Evolutionary conservation across 2,113 vertebrate species (phyloP).

Genomic region (Herpailurus yagouaroundi): DNA sequence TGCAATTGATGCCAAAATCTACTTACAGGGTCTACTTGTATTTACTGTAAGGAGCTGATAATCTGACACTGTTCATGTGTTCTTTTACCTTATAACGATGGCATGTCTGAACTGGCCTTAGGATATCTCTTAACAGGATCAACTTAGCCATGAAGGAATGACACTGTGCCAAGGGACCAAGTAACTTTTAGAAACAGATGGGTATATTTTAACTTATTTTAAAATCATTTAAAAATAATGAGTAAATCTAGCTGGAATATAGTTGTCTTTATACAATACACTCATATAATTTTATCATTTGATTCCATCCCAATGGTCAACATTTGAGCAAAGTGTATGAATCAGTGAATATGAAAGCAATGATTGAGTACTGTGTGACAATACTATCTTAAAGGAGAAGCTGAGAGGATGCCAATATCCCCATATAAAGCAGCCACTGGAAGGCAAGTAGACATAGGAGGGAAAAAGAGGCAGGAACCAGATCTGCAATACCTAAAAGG

Average conservation of each 20-base stretch:
- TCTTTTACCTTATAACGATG: background rate
- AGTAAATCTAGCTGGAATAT: background rate
- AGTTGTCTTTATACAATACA: background rate
- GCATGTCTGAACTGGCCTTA: background rate
- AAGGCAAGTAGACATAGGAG: too few relatives aligned
- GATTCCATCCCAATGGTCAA: background rate
- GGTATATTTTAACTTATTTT: background rate
- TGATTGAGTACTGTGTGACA: background rate
- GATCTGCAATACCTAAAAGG: background rate
- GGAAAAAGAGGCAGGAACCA: rapidly evolving
- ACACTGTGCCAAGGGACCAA: rapidly evolving
- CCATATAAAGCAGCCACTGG: background rate
- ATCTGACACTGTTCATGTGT: background rate
- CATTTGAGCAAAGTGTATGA: background rate
- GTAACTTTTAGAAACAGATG: background rate
- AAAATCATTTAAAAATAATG: background rate
- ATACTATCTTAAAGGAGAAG: background rate
- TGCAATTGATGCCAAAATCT: background rate
- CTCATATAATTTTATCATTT: background rate
- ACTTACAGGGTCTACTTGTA: background rate
- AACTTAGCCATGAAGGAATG: background rate
- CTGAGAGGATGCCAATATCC: rapidly evolving
- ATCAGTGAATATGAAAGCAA: background rate
- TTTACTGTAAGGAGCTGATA: background rate
- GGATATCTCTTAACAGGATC: background rate